Percentiles rank a stretch among this genome's conserved stretches.
These are phyloP conservation scores for Plagodis dolabraria DNA, from an alignment of 2,888 invertebrate species.

Conservation along the genomic window DNA sequence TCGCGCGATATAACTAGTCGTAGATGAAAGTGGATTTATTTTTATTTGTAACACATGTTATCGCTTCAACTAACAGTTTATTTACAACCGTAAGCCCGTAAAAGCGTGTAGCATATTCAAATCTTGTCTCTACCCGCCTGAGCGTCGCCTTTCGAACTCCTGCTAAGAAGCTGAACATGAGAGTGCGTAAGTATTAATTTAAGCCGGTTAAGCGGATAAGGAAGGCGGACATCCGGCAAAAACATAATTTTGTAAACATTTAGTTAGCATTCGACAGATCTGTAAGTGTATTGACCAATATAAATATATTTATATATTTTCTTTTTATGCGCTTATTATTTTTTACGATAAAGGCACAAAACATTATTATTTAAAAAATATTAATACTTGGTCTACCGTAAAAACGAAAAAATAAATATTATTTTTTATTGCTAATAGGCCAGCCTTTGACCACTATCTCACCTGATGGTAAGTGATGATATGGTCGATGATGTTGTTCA, in stretches of 20 bases:
- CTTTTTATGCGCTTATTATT: no score
- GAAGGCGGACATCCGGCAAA: neutral
- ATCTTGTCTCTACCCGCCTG: constrained; percentile 35
- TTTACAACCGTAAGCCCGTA: constrained; percentile 38
- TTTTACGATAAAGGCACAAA: no score
- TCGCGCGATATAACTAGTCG: constrained; percentile 30
- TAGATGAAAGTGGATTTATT: constrained; percentile 40
- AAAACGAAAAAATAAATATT: no score
- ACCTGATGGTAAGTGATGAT: no score
- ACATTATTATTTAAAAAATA: no score
- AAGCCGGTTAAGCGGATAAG: neutral
- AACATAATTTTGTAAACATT: neutral
- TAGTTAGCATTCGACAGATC: no score
- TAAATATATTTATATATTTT: no score
- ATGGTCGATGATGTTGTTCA: no score
- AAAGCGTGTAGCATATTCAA: constrained; percentile 41
- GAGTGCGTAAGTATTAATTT: neutral
- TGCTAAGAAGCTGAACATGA: constrained; percentile 49
- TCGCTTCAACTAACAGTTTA: constrained; percentile 45
- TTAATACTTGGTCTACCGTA: no score
- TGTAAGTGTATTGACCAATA: no score
- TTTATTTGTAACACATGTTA: constrained; percentile 42
- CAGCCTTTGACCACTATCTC: no score
- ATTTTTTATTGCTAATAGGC: no score
- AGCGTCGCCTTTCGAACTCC: constrained; percentile 35